These are phyloP conservation scores for Sesamia inferens DNA, from an alignment of 2,888 invertebrate genomes.

Conservation along the genomic window DNA sequence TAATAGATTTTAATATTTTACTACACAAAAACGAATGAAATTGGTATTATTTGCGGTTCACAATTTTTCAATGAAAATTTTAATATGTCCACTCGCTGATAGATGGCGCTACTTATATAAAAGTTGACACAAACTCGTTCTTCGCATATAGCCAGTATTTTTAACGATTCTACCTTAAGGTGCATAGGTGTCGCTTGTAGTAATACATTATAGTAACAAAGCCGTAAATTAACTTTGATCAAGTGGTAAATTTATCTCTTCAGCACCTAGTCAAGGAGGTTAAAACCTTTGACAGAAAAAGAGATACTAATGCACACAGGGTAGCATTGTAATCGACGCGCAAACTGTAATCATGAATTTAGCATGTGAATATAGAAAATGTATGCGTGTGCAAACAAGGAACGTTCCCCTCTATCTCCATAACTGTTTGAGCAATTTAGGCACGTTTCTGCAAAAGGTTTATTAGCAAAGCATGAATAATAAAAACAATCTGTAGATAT, in stretches of 20 bases:
- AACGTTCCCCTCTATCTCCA: not conserved
- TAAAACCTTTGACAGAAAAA: not conserved
- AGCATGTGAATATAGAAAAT: not conserved
- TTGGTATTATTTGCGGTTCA: not conserved
- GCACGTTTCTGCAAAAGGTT: not conserved
- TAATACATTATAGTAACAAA: not conserved
- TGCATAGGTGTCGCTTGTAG: constrained; percentile 20
- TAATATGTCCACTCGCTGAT: constrained; percentile 40
- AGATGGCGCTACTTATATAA: constrained; percentile 69
- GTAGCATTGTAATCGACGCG: not conserved
- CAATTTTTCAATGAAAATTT: not conserved
- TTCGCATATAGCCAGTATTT: not conserved
- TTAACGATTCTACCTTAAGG: not conserved
- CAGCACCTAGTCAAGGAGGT: not conserved
- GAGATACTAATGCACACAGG: not conserved
- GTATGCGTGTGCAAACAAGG: not conserved
- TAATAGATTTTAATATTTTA: constrained; percentile 65
- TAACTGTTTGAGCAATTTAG: not conserved
- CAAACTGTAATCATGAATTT: not conserved
- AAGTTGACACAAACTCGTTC: too few relatives aligned
- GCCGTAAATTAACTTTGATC: not conserved
- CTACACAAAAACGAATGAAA: not conserved
- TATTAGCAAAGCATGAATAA: too few relatives aligned
- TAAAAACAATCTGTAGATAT: not conserved
- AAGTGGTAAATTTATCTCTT: not conserved